Evolutionary conservation across 1,140 invertebrate species (phyloP), one percentile per base, ranked within the genome.

Genomic region (Phymorhynchus buccinoides): DNA sequence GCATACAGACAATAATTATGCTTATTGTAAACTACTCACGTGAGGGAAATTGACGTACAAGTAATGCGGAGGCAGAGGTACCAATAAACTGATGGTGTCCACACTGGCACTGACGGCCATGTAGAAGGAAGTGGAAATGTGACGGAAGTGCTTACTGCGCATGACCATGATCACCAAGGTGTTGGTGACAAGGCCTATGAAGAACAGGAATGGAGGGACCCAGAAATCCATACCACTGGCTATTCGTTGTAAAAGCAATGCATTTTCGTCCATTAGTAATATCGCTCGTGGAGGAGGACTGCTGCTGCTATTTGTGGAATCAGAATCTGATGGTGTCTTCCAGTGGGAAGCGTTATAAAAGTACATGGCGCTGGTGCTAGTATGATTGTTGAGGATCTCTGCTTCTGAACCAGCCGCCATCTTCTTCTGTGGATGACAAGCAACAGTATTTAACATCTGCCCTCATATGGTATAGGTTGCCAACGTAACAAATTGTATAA

Each of bases 41-140:
- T 78, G 68, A 0, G 90, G 90, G 75, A 90, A 91, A 71, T 91
- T 91, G 9, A 89, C 87, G 77, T 89, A 88, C 18, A 91, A 16
- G 88, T 89, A 91, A 83, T 91, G 90, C 3, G 87, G 85, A 1
- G 90, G 87, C 1, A 91, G 86, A 2, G 88, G 81, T 37, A 91
- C 82, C 30, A 89, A 22, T 14, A 91, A 71, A 75, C 90, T 91
- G 18, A 87, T 87, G 18, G 83, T 85, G 66, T 91, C 91, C 0
- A 87, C 85, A 9, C 85, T 14, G 27, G 91, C 89, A 42, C 88
- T 89, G 30, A 86, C 75, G 27, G 66, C 82, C 86, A 91, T 90
- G 75, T 91, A 91, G 27, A 91, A 84, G 6, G 91, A 91, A 0
- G 91, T 91, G 12, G 91, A 91, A 1, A 90, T 66, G 37, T 85